Base-by-base conservation (phyloP, 2,888 invertebrate species). In the Diarsia rubi region DNA sequence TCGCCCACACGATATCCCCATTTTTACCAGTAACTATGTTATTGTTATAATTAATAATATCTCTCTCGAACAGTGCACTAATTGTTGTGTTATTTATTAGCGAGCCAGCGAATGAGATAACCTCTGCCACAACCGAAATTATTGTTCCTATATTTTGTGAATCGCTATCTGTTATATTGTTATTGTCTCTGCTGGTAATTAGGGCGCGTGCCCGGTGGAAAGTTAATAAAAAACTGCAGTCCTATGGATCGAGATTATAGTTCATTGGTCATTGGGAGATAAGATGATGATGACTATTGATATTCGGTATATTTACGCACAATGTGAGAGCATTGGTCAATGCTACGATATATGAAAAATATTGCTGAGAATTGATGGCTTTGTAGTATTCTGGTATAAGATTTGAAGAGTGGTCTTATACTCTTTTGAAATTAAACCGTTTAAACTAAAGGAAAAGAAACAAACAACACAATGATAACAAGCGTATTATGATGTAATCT, bases 101-200 rank as follows among this genome's bases (percentile, higher is more conserved):
- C 80, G 77, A 82, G 84, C 88, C 83, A 83, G 78, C 75, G 79
- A 63, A 62, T 21, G 19, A 16, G 93, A 93, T 93, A 93, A 91
- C 93, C 92, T 88, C 77, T 89, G 91, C 77, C 87, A 89, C 81
- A 88, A 78, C 90, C 92, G 85, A 93, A 93, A 92, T 91, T 89
- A 90, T 91, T 90, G 90, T 92, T 92, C 88, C 89, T 90, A 88
- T 84, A 88, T 89, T 89, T 89, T 91, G 91, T 91, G 88, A 91
- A 90, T 88, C 75, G 86, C 78, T 81, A 83, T 86, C 86, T 70
- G 71, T 73, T 73, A 82, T 80, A 81, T 70, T 89, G 87, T 86
- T 83, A 86, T 90, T 90, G 87, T 89, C 60, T 85, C 69, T 47
- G 44, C 12, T 68, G 80, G 73, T 83, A 87, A 86, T 71, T 86